Percentiles rank a stretch among this genome's conserved stretches.
Conservation (phyloP, 2,113 vertebrate genomes). For the Mastomys natalensis region DNA sequence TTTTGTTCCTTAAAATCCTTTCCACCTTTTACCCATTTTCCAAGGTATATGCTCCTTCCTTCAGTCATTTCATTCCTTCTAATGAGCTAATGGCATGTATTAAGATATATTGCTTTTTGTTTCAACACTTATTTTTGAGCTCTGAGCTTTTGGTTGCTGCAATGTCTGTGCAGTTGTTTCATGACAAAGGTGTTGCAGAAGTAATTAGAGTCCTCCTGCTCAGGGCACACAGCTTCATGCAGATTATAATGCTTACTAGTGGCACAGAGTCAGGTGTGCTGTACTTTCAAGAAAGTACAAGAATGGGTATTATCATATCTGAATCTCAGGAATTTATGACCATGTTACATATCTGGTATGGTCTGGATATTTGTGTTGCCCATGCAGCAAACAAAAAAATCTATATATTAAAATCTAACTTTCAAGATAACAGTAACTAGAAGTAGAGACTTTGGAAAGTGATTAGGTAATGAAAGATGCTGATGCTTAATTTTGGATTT, state of each 20-base stretch:
- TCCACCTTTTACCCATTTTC: not conserved
- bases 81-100: not conserved
- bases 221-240: not conserved
- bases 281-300: not conserved
- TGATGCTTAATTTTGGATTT: slow-evolving; percentile 3
- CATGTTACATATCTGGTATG: not conserved
- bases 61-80: not conserved
- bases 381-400: not conserved
- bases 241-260: not conserved
- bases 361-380: not conserved
- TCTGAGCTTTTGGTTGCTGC: not conserved
- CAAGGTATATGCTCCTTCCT: not conserved
- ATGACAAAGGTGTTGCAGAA: not conserved
- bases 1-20: not conserved
- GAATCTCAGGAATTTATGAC: not conserved
- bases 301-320: not conserved
- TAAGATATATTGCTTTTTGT: not conserved
- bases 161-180: not conserved
- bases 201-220: not conserved
- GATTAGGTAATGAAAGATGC: not conserved
- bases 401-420: not conserved
- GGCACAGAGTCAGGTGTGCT: not conserved
- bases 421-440: not conserved
- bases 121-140: not conserved
- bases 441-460: not conserved